phyloP scores from a whole-genome alignment of 2,888 invertebrate genomes.

The Galerucella pusilla region DNA sequence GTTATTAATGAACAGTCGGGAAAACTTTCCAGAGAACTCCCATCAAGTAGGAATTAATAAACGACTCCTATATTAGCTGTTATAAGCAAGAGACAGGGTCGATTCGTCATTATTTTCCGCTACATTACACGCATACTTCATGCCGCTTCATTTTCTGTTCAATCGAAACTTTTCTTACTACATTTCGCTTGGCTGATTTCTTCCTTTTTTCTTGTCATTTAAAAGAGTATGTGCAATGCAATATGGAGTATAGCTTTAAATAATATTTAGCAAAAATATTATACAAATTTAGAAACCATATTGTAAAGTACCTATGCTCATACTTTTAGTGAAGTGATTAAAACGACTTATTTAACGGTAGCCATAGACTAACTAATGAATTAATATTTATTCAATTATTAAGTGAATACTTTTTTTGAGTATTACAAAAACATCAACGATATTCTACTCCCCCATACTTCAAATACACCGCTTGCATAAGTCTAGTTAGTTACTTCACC shows the following conservation, averaged over 20 bases:
- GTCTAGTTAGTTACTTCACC: no score
- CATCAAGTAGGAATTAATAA: constrained; percentile 63
- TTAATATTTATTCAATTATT: no score
- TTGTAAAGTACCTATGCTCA: no score
- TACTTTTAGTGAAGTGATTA: no score
- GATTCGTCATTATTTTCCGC: constrained; percentile 69
- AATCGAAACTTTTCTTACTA: constrained; percentile 42
- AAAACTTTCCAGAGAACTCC: constrained; percentile 54
- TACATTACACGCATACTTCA: constrained; percentile 68
- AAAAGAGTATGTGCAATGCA: background rate
- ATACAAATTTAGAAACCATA: no score
- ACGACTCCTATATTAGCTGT: constrained; percentile 66
- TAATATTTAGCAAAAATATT: no score
- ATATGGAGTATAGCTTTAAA: background rate
- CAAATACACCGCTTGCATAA: no score
- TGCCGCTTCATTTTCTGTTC: constrained; percentile 58
- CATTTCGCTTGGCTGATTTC: constrained; percentile 28
- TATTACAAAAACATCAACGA: no score
- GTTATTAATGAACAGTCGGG: constrained; percentile 65
- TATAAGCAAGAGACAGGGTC: constrained; percentile 67
- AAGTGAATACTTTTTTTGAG: no score
- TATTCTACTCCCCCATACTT: no score
- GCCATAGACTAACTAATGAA: no score
- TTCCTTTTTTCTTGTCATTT: constrained; percentile 21
- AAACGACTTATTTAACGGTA: no score